Percentiles rank a stretch among this genome's conserved stretches.
phyloP scores from a whole-genome alignment of 2,113 vertebrate species.

The Tetrax tetrax region DNA sequence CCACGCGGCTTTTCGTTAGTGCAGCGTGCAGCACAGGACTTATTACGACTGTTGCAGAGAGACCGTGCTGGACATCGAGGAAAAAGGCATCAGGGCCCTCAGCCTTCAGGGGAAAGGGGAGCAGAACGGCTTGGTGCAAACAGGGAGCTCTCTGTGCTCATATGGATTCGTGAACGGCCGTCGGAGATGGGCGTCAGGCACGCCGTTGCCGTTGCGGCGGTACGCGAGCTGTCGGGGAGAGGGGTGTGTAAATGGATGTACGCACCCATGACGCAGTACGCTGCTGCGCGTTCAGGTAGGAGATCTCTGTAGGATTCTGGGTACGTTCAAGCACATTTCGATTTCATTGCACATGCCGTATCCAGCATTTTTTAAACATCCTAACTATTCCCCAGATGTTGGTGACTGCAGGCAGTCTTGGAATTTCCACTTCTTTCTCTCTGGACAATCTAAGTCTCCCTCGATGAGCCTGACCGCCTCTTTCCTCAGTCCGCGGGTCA shows the following conservation, averaged over 20 bases:
- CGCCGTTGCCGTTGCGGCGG: too few relatives aligned
- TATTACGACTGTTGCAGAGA: not conserved
- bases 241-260: too few relatives aligned
- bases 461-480: not conserved
- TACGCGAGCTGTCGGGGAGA: too few relatives aligned
- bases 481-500: not conserved
- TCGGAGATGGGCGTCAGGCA: too few relatives aligned
- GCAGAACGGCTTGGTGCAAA: not conserved
- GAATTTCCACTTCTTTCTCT: not conserved
- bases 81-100: not conserved
- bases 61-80: not conserved
- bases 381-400: fast-evolving
- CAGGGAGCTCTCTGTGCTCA: not conserved
- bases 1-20: not conserved
- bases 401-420: not conserved
- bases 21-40: not conserved
- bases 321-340: not conserved
- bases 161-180: fast-evolving
- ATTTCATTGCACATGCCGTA: not conserved
- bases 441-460: not conserved
- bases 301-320: not conserved
- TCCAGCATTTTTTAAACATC: not conserved
- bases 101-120: not conserved
- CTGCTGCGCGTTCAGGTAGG: too few relatives aligned
- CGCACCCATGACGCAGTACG: too few relatives aligned